Evolutionary conservation across 2,113 vertebrate genomes (phyloP), one percentile per base, ranked within the genome.

Genomic region (Notothenia coriiceps): DNA sequence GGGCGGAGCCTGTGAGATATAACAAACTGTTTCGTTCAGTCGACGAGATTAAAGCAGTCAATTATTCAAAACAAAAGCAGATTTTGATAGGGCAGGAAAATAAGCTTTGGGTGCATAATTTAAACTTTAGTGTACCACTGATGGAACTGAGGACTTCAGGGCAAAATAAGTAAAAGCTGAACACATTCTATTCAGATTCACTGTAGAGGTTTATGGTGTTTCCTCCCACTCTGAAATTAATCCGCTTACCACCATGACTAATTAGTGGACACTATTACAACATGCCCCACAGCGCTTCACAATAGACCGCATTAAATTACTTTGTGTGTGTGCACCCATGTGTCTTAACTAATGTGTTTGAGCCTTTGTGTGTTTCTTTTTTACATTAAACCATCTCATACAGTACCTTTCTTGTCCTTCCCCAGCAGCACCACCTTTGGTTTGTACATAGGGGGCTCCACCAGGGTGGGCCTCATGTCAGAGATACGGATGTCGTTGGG

Each of bases 331-430:
- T 2, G 11, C 81, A 43, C 49, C 5, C 35, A n/a, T 70, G 46
- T 61, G 62, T 63, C 20, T 43, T 12, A 25, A 51, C 57, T 47
- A 69, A 18, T 55, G 67, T 49, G 12, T 72, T 13, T n/a, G 64
- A 43, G 44, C n/a, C n/a, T 44, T 43, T 47, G 6, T 12, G 0
- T 55, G 29, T 62, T 3, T 10, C 18, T 49, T 17, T 13, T 46
- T 56, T 14, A 64, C 3, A 11, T 17, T 40, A 13, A 1, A 51
- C 29, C 35, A 46, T 13, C 13, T 22, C 13, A 72, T 2, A 10
- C 0, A 10, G 40, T 91, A 99, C 98, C 98, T 98, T 99, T 99
- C 94, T 99, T 99, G 79, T 99, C 98, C 93, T 99, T 99, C 86
- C 97, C 96, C 92, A 99, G 95, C 69, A 99, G 94, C 78, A 99